Evolutionary conservation across 2,797 vertebrate species (phyloP).

Genomic region (Enteromius argenteus): DNA sequence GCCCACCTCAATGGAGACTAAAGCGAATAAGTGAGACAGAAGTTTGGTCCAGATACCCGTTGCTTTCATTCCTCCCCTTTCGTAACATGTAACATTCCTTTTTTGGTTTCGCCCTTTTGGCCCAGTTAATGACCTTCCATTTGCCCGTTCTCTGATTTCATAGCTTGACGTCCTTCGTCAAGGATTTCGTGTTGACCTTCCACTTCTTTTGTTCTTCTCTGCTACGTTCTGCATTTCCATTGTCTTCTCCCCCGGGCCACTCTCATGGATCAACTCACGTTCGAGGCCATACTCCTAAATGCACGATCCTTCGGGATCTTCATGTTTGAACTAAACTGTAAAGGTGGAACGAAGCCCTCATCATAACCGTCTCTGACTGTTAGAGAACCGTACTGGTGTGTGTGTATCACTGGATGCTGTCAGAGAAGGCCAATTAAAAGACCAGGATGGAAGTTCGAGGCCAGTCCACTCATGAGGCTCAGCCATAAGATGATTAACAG

Average conservation of each 20-base stretch:
- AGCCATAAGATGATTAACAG: conserved; percentile 50
- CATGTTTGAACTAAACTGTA: conserved; percentile 35
- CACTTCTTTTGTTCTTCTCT: conserved; percentile 34
- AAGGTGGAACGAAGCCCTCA: conserved; percentile 34
- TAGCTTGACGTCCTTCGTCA: conserved; percentile 22
- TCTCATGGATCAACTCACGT: conserved; percentile 37
- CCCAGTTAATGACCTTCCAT: conserved; percentile 27
- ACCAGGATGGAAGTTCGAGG: conserved; percentile 31
- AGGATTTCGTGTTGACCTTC: conserved; percentile 10
- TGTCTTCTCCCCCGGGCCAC: conserved; percentile 43
- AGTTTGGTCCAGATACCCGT: conserved; percentile 26
- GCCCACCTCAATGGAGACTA: conserved; percentile 46
- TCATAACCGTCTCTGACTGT: conserved; percentile 35
- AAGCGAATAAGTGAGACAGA: conserved; percentile 30
- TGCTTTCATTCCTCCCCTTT: conserved; percentile 33
- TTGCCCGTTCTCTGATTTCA: conserved; percentile 19
- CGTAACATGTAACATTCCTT: not conserved
- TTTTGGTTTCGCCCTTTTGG: not conserved
- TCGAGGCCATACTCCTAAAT: conserved; percentile 36
- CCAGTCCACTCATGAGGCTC: conserved; percentile 49
- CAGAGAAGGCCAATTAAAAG: conserved; percentile 52
- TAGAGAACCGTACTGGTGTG: conserved; percentile 27
- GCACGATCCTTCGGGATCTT: conserved; percentile 39
- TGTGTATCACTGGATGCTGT: conserved; percentile 48
- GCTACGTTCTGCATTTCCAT: conserved; percentile 39